Evolutionary conservation across 2,113 vertebrate species (phyloP).

Genomic region (Dromiciops gliroides): DNA sequence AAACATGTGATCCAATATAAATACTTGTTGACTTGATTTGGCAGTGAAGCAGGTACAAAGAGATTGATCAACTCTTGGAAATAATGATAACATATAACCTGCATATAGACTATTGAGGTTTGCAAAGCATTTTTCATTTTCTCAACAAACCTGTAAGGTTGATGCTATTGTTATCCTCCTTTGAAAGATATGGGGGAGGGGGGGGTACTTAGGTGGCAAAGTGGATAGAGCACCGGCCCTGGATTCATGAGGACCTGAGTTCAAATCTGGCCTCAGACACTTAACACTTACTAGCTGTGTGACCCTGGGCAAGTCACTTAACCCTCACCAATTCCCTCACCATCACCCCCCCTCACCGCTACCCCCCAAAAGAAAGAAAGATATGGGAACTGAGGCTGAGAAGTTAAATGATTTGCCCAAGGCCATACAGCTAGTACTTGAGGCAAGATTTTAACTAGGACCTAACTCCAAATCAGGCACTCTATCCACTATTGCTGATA

Average conservation of each 20-base stretch:
- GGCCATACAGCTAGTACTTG: neutral
- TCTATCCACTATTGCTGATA: neutral
- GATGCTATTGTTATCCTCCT: neutral
- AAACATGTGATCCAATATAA: too few species aligned
- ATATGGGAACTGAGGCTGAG: neutral
- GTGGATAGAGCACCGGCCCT: too few species aligned
- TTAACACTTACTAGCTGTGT: too few species aligned
- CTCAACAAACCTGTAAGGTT: neutral
- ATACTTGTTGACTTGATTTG: neutral
- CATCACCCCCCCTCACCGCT: too few species aligned
- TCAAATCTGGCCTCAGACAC: too few species aligned
- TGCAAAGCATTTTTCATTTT: neutral
- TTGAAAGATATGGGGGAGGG: neutral
- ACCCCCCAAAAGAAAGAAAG: too few species aligned
- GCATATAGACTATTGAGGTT: neutral
- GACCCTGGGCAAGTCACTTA: too few species aligned
- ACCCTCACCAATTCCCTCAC: too few species aligned
- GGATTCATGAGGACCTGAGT: too few species aligned
- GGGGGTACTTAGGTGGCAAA: too few species aligned
- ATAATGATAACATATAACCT: neutral
- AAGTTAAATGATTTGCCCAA: neutral
- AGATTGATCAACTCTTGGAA: neutral
- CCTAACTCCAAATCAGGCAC: neutral
- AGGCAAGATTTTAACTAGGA: neutral
- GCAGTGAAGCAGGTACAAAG: neutral